Evolutionary conservation across 2,888 invertebrate species (phyloP).

Genomic region (Neelides folsomi): DNA sequence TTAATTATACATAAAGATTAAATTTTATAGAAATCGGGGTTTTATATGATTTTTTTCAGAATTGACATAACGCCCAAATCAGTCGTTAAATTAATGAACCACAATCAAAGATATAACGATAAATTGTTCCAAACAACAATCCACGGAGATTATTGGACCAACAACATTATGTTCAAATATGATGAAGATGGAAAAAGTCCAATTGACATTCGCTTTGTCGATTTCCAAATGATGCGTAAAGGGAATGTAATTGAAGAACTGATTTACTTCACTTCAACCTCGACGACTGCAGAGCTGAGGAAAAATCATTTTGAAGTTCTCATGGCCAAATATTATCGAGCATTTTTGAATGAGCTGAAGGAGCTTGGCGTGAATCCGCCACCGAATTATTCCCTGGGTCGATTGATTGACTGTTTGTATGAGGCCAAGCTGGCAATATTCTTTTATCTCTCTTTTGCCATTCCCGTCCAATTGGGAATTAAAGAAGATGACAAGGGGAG

Average conservation of each 20-base stretch:
- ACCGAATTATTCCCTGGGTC: slow-evolving; percentile 14
- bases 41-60: no score
- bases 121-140: slow-evolving; percentile 17
- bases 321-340: slow-evolving; percentile 16
- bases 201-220: slow-evolving; percentile 18
- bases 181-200: slow-evolving; percentile 4
- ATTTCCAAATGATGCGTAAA: slow-evolving; percentile 18
- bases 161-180: slow-evolving; percentile 25
- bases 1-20: no score
- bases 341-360: slow-evolving; percentile 15
- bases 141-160: slow-evolving; percentile 28
- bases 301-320: slow-evolving; percentile 13
- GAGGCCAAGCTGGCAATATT: slow-evolving; percentile 10
- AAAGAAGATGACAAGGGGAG: background rate
- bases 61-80: background rate
- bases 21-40: no score
- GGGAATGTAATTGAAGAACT: slow-evolving; percentile 25
- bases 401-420: slow-evolving; percentile 16
- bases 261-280: slow-evolving; percentile 20
- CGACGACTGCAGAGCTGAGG: slow-evolving; percentile 23
- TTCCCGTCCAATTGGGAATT: slow-evolving; percentile 22
- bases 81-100: background rate
- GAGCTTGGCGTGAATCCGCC: slow-evolving; percentile 9
- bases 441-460: slow-evolving; percentile 22
- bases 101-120: background rate